Conservation (phyloP, 1,140 invertebrate species). For the Drosophila dunni region DNA sequence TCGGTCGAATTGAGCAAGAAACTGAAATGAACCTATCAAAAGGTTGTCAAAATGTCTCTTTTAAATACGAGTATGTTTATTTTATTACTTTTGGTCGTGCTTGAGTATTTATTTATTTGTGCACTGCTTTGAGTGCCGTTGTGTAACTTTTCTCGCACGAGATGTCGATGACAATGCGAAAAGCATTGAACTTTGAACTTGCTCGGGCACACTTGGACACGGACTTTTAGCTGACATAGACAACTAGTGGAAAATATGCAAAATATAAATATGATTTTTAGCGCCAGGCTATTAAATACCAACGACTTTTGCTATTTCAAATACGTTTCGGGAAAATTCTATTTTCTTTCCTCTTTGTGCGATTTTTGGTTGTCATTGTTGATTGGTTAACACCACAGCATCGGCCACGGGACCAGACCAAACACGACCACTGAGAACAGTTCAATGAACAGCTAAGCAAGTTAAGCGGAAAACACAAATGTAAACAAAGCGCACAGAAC, state of each 20-base stretch:
- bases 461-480: conserved; percentile 54
- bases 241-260: conserved; percentile 3
- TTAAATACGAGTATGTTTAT: conserved; percentile 76
- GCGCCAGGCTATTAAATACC: conserved; percentile 25
- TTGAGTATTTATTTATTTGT: conserved; percentile 76
- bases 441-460: conserved; percentile 73
- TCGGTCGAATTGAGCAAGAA: conserved; percentile 37
- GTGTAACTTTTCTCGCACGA: conserved; percentile 63
- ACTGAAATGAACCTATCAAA: conserved; percentile 78
- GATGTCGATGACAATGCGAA: conserved; percentile 63
- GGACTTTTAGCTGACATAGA: conserved; percentile 6
- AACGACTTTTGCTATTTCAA: conserved; percentile 11
- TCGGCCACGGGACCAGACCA: conserved; percentile 35
- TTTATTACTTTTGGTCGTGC: conserved; percentile 67
- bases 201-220: conserved; percentile 28
- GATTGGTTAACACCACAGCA: conserved; percentile 57
- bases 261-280: conserved; percentile 18
- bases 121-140: conserved; percentile 55
- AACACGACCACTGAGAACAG: conserved; percentile 33
- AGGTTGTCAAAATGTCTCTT: conserved; percentile 80
- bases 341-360: conserved; percentile 28
- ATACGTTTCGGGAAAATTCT: conserved; percentile 26
- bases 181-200: conserved; percentile 76
- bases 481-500: conserved; percentile 47
- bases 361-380: conserved; percentile 49